phyloP scores from a whole-genome alignment of 2,113 vertebrate species.

The Emydura subglobosa region DNA sequence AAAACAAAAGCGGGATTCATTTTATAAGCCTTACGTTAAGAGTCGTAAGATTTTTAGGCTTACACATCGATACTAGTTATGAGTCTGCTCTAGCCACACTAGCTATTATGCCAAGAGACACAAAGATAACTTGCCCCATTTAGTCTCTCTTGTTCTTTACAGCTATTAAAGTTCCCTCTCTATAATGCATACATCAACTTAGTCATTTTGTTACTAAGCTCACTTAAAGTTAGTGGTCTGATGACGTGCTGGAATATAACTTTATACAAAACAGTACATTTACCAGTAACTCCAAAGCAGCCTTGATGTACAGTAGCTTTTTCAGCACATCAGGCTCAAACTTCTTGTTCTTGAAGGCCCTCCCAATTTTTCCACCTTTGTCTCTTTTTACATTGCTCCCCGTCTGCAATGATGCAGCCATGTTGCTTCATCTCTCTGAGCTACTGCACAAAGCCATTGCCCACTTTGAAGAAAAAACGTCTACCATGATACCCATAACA shows the following conservation, averaged over 20 bases:
- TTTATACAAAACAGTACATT: neutral
- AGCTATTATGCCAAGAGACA: neutral
- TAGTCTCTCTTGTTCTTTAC: neutral
- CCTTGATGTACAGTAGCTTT: neutral
- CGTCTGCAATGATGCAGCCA: neutral
- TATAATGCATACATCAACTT: neutral
- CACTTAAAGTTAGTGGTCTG: neutral
- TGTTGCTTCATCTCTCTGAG: neutral
- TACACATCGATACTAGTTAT: neutral
- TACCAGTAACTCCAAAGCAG: neutral
- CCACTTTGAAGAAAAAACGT: neutral
- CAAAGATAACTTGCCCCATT: neutral
- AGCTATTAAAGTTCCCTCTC: neutral
- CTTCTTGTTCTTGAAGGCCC: neutral
- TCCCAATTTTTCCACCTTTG: neutral
- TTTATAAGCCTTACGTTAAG: neutral
- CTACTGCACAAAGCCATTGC: neutral
- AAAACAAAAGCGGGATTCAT: neutral
- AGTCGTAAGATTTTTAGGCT: conserved; percentile 6
- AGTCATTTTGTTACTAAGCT: neutral
- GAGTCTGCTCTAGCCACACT: neutral
- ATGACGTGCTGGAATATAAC: neutral
- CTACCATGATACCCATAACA: neutral
- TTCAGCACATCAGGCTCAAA: neutral
- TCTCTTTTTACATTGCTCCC: neutral